Evolutionary conservation across 2,888 invertebrate genomes (phyloP), one percentile per base, ranked within the genome.

Genomic region (Pogonocherus hispidulus): DNA sequence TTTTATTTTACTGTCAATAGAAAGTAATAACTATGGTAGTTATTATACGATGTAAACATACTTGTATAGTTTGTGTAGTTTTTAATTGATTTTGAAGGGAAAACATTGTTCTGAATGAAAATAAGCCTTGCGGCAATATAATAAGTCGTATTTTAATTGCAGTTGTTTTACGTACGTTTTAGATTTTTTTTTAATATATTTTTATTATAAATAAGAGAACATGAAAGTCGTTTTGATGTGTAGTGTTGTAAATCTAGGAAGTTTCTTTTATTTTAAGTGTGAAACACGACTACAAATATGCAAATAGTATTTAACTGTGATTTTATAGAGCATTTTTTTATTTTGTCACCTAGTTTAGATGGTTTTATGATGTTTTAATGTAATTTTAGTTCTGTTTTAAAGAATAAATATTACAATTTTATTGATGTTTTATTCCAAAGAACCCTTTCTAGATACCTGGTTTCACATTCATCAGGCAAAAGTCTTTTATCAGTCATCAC

Each of bases 291-390:
- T 59, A 47, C 32, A 59, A 59, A 23, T 47, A 59, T 54, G 57
- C 52, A 16, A 16, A 67, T 67, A 72, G 69, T 67, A 70, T 73
- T 73, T 70, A 72, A 70, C 73, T 73, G 73, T 73, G 73, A 73
- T 73, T 71, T 67, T 67, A 59, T 47, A 32, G 59, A 46, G 59
- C 59, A 59, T 59, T 59, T 59, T 41, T 52, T 59, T 47, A 59
- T 59, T 59, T 59, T 59, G 23, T 47, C 59, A 18, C 41, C 16
- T 46, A 59, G 22, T 32, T 47, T 59, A 59, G 56, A 41, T 41
- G n/a, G 56, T 57, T 37, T 19, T 20, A 14, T n/a, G 8, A 20
- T 20, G 27, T 27, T 57, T 44, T 37, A 20, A 9, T 57, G 41
- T 57, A 57, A 57, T 41, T 57, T 37, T 57, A 44, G 47, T 47